Conservation (phyloP, 2,113 vertebrate species). For the Pterocles gutturalis region DNA sequence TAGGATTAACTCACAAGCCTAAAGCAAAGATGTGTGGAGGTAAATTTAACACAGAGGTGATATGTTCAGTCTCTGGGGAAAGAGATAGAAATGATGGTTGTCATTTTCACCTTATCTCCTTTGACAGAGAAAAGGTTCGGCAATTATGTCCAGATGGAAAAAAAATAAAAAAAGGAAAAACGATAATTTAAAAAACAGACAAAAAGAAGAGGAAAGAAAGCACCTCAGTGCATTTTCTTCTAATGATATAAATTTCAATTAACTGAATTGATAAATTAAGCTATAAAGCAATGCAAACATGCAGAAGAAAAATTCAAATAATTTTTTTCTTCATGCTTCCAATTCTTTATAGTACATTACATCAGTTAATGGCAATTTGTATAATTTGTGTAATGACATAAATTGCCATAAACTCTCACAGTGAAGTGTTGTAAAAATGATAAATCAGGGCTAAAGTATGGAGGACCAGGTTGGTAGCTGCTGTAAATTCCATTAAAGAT, state of each 20-base stretch:
- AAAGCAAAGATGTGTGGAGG: slow-evolving; percentile 50
- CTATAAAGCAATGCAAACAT: slow-evolving; percentile 75
- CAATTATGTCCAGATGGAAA: neutral
- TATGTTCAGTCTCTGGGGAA: slow-evolving; percentile 34
- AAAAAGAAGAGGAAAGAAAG: slow-evolving; percentile 25
- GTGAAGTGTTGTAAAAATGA: slow-evolving; percentile 75
- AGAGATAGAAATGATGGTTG: slow-evolving; percentile 60
- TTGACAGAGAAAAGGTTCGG: slow-evolving; percentile 47
- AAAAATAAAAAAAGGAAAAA: neutral
- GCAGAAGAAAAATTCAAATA: slow-evolving; percentile 77
- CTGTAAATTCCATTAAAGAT: slow-evolving; percentile 6
- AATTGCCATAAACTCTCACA: slow-evolving; percentile 76
- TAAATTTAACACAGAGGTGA: slow-evolving; percentile 50
- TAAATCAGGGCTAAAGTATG: slow-evolving; percentile 69
- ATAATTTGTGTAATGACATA: slow-evolving; percentile 84
- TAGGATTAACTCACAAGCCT: slow-evolving; percentile 46
- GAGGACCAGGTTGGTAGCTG: neutral
- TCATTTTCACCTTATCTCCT: slow-evolving; percentile 64
- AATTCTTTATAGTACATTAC: slow-evolving; percentile 82
- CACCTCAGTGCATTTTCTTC: slow-evolving; percentile 55
- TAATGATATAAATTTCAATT: slow-evolving; percentile 73
- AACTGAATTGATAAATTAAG: slow-evolving; percentile 75
- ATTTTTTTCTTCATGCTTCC: slow-evolving; percentile 75
- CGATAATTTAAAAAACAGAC: slow-evolving; percentile 50
- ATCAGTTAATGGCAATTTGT: slow-evolving; percentile 82